Base-by-base conservation (phyloP, 2,113 vertebrate species). In the Oncorhynchus mykiss region DNA sequence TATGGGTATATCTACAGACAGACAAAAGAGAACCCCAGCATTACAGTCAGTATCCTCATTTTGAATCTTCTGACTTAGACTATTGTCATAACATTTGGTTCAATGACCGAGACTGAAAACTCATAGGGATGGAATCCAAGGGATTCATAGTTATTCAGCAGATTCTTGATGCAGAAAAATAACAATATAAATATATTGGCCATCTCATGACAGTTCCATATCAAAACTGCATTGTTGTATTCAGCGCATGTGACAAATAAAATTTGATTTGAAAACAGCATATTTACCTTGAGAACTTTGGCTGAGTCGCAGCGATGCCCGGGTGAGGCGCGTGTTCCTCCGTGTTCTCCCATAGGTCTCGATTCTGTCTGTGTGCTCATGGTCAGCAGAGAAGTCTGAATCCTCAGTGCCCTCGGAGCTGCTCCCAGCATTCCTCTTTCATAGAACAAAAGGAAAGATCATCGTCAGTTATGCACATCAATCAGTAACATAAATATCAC, bases 321-420 rank as follows among this genome's bases (percentile, higher is more conserved):
- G 96, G 3, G 97, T 99, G 62, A 98, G 91, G 0, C 97, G 95
- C 5, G 96, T 94, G 0, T 95, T 97, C 20, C 94, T 90, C 2
- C 95, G 94, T 0, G 93, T 93, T 0, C 93, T 90, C 65, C 89
- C 93, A 20, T 92, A 94, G 0, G 92, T 95, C 82, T 96, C 96
- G 0, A 95, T 91, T 79, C 94, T 95, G 89, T 97, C 96, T 0
- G 95, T 90, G 66, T 96, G 97, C 78, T 98, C 96, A 0, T 95
- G 95, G 25, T 99, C 97, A 75, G 96, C 96, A 39, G 97, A 99
- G 87, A 98, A 97, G 88, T 99, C 97, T 0, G 97, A 99, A 90
- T 99, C 97, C 93, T 99, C 97, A 0, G 97, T 99, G 3, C 97
- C 96, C 16, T 99, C 97, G 6, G 97, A 98, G 92, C 97, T 98